A percentile compares a stretch with the other conserved stretches of the same genome.
Conservation (phyloP, 2,888 invertebrate genomes). For the Eristalinus aeneus region DNA sequence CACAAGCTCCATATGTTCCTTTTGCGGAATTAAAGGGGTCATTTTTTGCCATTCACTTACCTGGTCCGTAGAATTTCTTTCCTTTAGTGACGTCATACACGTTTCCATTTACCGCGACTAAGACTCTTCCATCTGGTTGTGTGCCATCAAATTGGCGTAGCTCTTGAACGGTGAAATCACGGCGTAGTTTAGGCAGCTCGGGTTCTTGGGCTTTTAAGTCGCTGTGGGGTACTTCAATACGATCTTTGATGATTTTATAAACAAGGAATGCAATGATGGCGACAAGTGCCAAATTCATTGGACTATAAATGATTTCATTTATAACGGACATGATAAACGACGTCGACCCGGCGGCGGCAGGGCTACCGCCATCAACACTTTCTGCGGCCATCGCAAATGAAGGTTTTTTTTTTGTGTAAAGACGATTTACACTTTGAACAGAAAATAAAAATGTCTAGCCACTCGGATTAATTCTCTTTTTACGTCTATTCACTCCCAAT, state of each 20-base stretch:
- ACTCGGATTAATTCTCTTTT: neutral
- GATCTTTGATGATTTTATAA: conserved; percentile 87
- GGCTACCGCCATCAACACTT: conserved; percentile 26
- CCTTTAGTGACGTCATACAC: conserved; percentile 97
- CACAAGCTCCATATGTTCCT: neutral
- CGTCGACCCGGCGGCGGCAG: conserved; percentile 34
- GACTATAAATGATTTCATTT: conserved; percentile 86
- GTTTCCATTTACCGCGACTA: conserved; percentile 96
- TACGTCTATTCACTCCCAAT: neutral
- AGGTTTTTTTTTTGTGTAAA: neutral
- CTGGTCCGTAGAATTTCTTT: conserved; percentile 95
- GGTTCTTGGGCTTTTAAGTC: conserved; percentile 81
- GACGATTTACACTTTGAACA: neutral
- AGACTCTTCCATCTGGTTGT: conserved; percentile 91
- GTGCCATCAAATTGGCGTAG: conserved; percentile 92
- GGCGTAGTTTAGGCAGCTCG: conserved; percentile 89
- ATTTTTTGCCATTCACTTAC: conserved; percentile 81
- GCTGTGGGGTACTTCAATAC: conserved; percentile 79
- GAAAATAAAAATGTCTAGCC: neutral
- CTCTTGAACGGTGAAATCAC: conserved; percentile 95
- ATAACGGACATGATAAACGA: conserved; percentile 77
- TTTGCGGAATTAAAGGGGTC: neutral
- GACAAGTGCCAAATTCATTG: conserved; percentile 86
- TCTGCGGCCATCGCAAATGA: conserved; percentile 54
- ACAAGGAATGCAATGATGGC: conserved; percentile 86